Conservation (phyloP, 2,113 vertebrate genomes). For the Gila orcuttii region DNA sequence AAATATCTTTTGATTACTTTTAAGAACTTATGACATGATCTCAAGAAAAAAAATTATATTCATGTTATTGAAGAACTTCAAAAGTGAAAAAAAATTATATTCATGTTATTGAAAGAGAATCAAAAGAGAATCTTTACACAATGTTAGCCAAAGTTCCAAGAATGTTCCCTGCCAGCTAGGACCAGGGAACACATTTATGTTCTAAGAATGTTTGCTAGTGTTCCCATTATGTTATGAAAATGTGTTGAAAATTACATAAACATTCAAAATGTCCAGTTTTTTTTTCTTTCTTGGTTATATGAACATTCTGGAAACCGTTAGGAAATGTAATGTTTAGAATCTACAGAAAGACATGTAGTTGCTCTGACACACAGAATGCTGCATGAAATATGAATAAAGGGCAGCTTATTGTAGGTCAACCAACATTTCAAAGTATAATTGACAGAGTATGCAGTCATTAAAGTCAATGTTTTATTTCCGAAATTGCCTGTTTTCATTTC, state of each 20-base stretch:
- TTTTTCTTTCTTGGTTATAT: not conserved
- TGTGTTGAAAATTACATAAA: not conserved
- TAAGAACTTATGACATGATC: too few species aligned
- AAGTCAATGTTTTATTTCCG: conserved; percentile 43
- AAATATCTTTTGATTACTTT: too few species aligned
- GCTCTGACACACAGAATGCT: not conserved
- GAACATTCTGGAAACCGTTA: not conserved
- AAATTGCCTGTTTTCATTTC: conserved; percentile 37
- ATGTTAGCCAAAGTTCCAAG: too few species aligned
- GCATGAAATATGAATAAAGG: conserved; percentile 12
- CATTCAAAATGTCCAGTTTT: not conserved
- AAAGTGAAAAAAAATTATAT: not conserved
- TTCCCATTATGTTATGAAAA: not conserved
- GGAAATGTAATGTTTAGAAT: not conserved
- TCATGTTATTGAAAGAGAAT: not conserved
- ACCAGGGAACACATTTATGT: not conserved
- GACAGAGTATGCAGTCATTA: not conserved
- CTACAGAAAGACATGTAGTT: not conserved
- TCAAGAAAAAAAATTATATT: not conserved
- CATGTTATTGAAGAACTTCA: not conserved
- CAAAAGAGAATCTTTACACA: too few species aligned
- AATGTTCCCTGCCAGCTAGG: too few species aligned
- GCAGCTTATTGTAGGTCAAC: conserved; percentile 37
- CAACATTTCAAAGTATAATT: conserved; percentile 14
- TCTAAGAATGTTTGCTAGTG: not conserved